Base-by-base conservation (phyloP, 1,140 invertebrate genomes). In the Brachionus koreanus region DNA sequence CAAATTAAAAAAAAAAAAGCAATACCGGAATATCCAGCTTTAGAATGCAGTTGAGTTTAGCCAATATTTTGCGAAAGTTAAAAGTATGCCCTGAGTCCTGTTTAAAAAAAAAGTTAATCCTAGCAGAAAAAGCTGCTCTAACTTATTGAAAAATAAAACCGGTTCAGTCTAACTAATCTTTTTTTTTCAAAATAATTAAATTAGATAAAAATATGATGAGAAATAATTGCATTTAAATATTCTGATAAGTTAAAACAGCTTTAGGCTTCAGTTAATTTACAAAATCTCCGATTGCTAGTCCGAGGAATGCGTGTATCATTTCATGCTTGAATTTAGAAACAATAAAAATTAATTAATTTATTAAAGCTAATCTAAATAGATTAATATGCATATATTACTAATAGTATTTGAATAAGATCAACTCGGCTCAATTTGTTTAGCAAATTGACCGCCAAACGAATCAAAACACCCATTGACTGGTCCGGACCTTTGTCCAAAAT, bases 211-310 rank as follows among this genome's bases (percentile, higher is more conserved):
- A 67, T 29, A 29, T 29, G 29, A 29, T 29, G 29, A 3, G 25
- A 33, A 37, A 74, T 39, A 46, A 75, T 39, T n/a, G 16, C 23
- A 12, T 43, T 46, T n/a, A 23, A 75, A 29, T 69, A 37, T 39
- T 29, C 13, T 57, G 49, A 57, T 57, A 57, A 57, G 49, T 57
- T 57, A 57, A 57, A 57, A 19, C 49, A 57, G 49, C 49, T 57
- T 57, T 57, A 7, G 49, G 49, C 49, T 10, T 65, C 25, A 65
- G 33, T 65, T 65, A 65, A 69, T 39, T 69, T 79, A 79, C 76
- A 79, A 79, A 79, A 79, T 79, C 61, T 79, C 76, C 76, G 37
- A 79, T 65, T 79, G 76, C 46, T 42, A 79, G 76, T 42, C 76
- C 76, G 29, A 79, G 49, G 33, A 61, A 79, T 25, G 76, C 76